Conservation (phyloP, 92 coral and sea anemone species). For the Epizoanthus fatuus region DNA sequence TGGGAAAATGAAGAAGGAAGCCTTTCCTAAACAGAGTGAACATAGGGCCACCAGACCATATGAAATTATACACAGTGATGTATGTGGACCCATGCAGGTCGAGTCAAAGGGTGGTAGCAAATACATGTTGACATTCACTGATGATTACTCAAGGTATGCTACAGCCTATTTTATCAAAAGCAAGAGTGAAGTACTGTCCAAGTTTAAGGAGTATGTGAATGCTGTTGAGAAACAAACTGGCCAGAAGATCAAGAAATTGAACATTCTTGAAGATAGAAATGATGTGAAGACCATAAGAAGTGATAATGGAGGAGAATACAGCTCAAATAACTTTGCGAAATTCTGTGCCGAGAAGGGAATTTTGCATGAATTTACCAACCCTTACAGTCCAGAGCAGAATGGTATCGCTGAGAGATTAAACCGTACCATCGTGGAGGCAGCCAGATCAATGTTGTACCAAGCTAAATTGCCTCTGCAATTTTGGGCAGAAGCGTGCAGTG, state of each 20-base stretch:
- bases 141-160: conserved; percentile 67
- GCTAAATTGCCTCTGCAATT: conserved; percentile 61
- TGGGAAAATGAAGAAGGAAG: conserved; percentile 42
- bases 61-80: conserved; percentile 63
- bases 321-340: conserved; percentile 39
- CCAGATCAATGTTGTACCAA: conserved; percentile 75
- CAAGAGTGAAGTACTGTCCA: conserved; percentile 68
- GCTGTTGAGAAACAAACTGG: conserved; percentile 14
- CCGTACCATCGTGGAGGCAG: conserved; percentile 71
- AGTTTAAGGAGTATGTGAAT: conserved; percentile 74
- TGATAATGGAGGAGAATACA: conserved; percentile 31
- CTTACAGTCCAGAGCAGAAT: conserved; percentile 76
- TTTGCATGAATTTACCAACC: conserved; percentile 70
- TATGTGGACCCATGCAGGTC: conserved; percentile 66
- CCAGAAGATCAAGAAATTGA: conserved; percentile 16
- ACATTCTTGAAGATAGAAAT: conserved; percentile 24
- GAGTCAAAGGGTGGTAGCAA: conserved; percentile 74
- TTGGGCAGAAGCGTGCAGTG: conserved; percentile 79
- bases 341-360: conserved; percentile 71
- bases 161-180: conserved; percentile 73
- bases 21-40: conserved; percentile 57
- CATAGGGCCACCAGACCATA: conserved; percentile 74
- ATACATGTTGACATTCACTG: conserved; percentile 76
- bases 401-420: conserved; percentile 71
- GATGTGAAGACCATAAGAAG: conserved; percentile 30